These are phyloP conservation scores for Gasteruption jaculator DNA, from an alignment of 2,888 invertebrate genomes.

Conservation along the genomic window DNA sequence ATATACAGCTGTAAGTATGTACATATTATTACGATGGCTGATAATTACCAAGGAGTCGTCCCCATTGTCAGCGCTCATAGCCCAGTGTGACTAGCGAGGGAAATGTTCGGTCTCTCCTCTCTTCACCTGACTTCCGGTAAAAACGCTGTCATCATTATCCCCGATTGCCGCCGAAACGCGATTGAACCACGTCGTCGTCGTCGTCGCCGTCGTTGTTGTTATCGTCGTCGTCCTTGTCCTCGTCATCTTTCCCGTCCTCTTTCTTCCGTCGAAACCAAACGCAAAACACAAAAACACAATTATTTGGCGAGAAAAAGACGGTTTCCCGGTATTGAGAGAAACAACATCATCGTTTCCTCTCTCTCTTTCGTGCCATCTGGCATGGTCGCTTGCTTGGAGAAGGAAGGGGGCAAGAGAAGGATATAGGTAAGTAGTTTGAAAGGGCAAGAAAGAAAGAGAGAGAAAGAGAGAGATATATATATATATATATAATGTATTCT, in stretches of 20 bases:
- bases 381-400: slow-evolving; percentile 23
- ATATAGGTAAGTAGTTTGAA: no score
- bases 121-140: slow-evolving; percentile 30
- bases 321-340: no score
- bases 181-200: slow-evolving; percentile 30
- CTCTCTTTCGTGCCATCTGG: slow-evolving; percentile 31
- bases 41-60: slow-evolving; percentile 52
- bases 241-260: slow-evolving; percentile 37
- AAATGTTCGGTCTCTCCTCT: slow-evolving; percentile 29
- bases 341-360: no score
- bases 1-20: no score
- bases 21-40: no score
- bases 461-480: no score
- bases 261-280: no score
- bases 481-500: no score
- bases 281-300: no score
- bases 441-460: not conserved
- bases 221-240: slow-evolving; percentile 18
- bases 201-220: slow-evolving; percentile 14
- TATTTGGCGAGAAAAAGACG: no score
- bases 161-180: no score
- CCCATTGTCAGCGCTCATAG: slow-evolving; percentile 51
- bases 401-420: slow-evolving; percentile 11
- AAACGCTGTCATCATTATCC: no score
- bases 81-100: slow-evolving; percentile 41